These are phyloP conservation scores for Dicyrtomina minuta DNA, from an alignment of 2,888 invertebrate species.

Conservation along the genomic window DNA sequence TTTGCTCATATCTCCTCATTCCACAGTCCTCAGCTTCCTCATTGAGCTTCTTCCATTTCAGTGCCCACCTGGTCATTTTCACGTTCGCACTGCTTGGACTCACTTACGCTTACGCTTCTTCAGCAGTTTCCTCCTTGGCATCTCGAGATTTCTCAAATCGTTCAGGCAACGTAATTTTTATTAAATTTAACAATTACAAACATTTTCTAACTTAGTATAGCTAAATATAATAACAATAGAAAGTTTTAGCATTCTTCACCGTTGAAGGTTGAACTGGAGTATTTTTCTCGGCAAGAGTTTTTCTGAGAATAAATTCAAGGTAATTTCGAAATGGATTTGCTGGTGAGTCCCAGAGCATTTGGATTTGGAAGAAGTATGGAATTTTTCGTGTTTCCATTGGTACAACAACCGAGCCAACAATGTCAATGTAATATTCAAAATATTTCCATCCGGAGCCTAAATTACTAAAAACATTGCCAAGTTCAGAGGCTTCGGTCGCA, in stretches of 20 bases:
- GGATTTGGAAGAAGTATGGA: conserved; percentile 83
- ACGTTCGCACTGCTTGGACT: conserved; percentile 56
- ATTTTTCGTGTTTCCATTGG: conserved; percentile 81
- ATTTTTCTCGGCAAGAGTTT: conserved; percentile 69
- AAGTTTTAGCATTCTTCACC: too few relatives aligned
- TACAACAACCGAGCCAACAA: too few relatives aligned
- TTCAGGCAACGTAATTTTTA: conserved; percentile 26
- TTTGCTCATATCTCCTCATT: conserved; percentile 63
- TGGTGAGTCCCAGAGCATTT: conserved; percentile 70
- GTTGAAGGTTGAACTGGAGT: conserved; percentile 4
- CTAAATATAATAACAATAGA: too few relatives aligned
- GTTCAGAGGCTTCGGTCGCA: too few relatives aligned
- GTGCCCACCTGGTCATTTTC: conserved; percentile 57
- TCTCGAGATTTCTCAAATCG: conserved; percentile 3
- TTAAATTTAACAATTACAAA: too few relatives aligned
- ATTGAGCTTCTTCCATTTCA: conserved; percentile 39
- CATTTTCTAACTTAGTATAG: too few relatives aligned
- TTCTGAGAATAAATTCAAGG: conserved; percentile 80
- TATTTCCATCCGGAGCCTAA: too few relatives aligned
- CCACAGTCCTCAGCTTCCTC: too few relatives aligned
- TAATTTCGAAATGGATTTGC: conserved; percentile 84
- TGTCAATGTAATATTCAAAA: too few relatives aligned
- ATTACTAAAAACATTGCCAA: too few relatives aligned
- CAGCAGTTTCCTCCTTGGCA: conserved; percentile 58
- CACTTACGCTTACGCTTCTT: conserved; percentile 58